Evolutionary conservation across 2,888 invertebrate genomes (phyloP).

Genomic region (Epiblema foenella): DNA sequence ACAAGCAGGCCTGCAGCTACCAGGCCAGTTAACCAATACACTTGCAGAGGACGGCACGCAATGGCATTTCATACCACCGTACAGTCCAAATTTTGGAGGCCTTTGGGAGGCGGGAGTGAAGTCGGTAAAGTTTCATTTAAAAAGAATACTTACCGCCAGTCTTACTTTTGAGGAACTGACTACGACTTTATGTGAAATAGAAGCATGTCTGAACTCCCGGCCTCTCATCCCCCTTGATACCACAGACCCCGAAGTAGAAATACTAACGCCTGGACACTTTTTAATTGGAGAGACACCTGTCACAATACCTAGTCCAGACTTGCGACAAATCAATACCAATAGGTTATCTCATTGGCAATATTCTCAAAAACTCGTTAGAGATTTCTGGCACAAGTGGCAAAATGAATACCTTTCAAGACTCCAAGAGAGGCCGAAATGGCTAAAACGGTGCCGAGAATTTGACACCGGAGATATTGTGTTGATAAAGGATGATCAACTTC

Average conservation of each 20-base stretch:
- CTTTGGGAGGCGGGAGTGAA: too few species aligned
- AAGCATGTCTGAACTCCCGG: constrained; percentile 35
- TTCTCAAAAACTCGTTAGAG: constrained; percentile 36
- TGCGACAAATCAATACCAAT: neutral
- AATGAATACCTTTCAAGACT: constrained; percentile 44
- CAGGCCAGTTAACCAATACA: neutral
- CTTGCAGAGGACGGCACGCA: constrained; percentile 15
- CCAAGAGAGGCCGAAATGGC: constrained; percentile 46
- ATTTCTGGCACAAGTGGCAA: constrained; percentile 47
- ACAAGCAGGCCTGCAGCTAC: neutral
- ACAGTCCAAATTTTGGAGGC: constrained; percentile 46
- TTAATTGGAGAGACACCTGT: too few species aligned
- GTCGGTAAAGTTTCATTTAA: constrained; percentile 41
- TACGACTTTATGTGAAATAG: constrained; percentile 37
- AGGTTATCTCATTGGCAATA: constrained; percentile 43
- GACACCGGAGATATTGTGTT: constrained; percentile 47
- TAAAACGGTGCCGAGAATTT: constrained; percentile 31
- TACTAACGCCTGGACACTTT: constrained; percentile 32
- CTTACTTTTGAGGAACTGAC: constrained; percentile 45
- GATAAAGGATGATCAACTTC: constrained; percentile 44
- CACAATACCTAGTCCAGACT: constrained; percentile 13
- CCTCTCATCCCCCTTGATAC: constrained; percentile 5
- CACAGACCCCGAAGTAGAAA: neutral
- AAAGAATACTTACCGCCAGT: constrained; percentile 39
- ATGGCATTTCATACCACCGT: constrained; percentile 33